Percentiles rank a stretch among this genome's conserved stretches.
These are phyloP conservation scores for Camelus dromedarius DNA, from an alignment of 2,113 vertebrate genomes.

Conservation along the genomic window DNA sequence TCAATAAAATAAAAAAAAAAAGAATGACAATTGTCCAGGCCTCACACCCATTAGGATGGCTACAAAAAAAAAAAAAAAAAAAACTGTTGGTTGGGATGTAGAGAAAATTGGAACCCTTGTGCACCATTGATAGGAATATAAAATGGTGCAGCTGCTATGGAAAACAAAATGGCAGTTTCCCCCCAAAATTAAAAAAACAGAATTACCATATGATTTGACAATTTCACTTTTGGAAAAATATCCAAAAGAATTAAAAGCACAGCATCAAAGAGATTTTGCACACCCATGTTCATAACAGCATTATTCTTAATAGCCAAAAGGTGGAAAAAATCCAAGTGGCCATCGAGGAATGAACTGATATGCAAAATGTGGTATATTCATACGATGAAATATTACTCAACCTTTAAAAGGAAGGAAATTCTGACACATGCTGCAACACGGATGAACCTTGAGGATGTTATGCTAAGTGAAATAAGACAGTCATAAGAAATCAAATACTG, in stretches of 20 bases:
- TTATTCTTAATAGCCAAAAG: not conserved
- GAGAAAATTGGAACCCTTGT: not conserved
- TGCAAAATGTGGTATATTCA: not conserved
- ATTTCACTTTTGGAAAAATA: not conserved
- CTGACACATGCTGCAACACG: not conserved
- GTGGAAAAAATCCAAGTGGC: not conserved
- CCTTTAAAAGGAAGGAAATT: not conserved
- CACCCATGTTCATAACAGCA: not conserved
- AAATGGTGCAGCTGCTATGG: not conserved
- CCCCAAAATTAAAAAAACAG: not conserved
- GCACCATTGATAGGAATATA: not conserved
- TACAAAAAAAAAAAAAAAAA: not conserved
- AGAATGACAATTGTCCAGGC: not conserved
- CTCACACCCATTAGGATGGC: not conserved
- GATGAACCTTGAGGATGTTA: not conserved
- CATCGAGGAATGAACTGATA: not conserved
- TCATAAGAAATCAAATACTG: not conserved
- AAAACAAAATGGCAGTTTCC: not conserved
- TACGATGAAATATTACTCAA: not conserved
- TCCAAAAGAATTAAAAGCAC: not conserved
- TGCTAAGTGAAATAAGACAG: not conserved
- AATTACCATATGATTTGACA: not conserved
- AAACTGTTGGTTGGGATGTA: not conserved
- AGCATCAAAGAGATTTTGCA: not conserved
- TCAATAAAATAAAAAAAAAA: not conserved